These are phyloP conservation scores for Mesodorylaimus sp. DNA, from an alignment of 2,888 invertebrate genomes.

Conservation along the genomic window DNA sequence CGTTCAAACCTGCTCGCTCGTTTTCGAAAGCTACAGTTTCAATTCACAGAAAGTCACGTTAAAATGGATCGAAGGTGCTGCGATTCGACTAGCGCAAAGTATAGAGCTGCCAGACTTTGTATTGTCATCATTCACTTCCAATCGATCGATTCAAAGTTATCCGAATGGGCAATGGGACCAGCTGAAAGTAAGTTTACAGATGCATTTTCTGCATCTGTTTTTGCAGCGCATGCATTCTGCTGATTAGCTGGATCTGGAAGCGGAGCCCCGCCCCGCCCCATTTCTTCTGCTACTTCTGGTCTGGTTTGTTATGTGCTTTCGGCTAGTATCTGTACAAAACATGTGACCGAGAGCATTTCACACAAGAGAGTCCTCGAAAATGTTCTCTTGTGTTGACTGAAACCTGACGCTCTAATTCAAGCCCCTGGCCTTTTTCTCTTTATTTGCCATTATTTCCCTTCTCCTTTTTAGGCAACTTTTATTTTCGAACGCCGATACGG, in stretches of 20 bases:
- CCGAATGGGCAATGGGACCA: conserved; percentile 11
- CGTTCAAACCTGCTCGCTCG: conserved; percentile 3
- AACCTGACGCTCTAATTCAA: too few relatives aligned
- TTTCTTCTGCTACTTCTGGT: too few relatives aligned
- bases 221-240: too few relatives aligned
- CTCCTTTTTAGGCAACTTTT: conserved; percentile 3
- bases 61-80: conserved; percentile 2
- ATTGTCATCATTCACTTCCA: background rate
- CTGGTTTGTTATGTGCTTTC: too few relatives aligned
- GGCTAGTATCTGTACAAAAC: too few relatives aligned
- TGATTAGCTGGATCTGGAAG: too few relatives aligned
- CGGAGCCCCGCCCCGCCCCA: too few relatives aligned
- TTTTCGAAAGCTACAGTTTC: conserved; percentile 10
- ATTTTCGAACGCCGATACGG: conserved; percentile 8
- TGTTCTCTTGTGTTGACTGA: too few relatives aligned
- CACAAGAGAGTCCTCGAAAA: too few relatives aligned
- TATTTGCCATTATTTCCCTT: background rate
- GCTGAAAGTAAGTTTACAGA: conserved; percentile 2
- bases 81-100: background rate
- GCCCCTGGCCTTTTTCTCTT: background rate
- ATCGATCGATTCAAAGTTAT: too few relatives aligned
- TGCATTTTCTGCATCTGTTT: too few relatives aligned
- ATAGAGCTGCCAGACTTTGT: conserved; percentile 8
- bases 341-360: too few relatives aligned
- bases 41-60: conserved; percentile 9